Evolutionary conservation across 2,113 vertebrate species (phyloP).

Genomic region (Hemicordylus capensis): DNA sequence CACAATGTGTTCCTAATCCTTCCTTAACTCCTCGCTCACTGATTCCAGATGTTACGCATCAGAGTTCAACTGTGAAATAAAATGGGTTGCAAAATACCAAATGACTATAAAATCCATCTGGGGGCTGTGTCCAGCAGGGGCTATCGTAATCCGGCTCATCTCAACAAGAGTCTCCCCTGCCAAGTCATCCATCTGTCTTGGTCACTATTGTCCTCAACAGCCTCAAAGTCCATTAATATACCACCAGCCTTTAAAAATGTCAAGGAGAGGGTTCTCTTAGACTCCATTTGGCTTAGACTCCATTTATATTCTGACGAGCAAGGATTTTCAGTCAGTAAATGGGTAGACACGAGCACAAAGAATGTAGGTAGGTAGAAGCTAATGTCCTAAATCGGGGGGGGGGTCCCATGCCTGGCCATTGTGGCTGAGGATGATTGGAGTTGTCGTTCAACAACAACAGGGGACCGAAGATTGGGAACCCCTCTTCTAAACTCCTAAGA

Average conservation of each 20-base stretch:
- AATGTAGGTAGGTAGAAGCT: too few species aligned
- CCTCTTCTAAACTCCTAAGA: too few species aligned
- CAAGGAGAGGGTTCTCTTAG: neutral
- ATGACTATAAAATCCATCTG: neutral
- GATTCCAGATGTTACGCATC: conserved; percentile 21
- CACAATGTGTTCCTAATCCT: neutral
- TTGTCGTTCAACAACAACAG: too few species aligned
- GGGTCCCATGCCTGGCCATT: too few species aligned
- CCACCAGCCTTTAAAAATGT: neutral
- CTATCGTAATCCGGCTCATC: neutral
- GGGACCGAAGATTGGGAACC: too few species aligned
- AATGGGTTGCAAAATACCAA: neutral
- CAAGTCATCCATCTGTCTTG: neutral
- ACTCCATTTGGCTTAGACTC: neutral
- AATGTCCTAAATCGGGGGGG: too few species aligned
- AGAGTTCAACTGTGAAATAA: neutral
- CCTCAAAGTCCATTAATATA: neutral
- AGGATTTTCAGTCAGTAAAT: too few species aligned
- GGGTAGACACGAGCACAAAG: too few species aligned
- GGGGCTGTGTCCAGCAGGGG: neutral
- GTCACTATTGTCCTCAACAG: neutral
- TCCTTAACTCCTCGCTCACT: neutral
- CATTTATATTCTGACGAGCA: too few species aligned
- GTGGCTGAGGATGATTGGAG: too few species aligned
- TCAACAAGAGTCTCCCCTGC: neutral